Conservation (phyloP, 1,140 invertebrate genomes). For the Pygmarrhopalites habei region DNA sequence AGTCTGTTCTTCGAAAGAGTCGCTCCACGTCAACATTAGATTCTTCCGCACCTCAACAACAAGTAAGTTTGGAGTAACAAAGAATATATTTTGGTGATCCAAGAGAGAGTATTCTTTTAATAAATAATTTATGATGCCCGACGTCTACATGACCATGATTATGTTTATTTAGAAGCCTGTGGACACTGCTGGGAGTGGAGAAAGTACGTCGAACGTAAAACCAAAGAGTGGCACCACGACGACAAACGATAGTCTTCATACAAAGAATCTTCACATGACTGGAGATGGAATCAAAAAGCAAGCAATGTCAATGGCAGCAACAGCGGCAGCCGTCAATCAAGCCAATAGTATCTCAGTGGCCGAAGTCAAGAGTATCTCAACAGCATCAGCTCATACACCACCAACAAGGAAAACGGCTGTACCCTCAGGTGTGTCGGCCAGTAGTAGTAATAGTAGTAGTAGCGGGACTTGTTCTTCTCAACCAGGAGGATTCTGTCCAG, state of each 20-base stretch:
- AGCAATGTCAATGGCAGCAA: neutral
- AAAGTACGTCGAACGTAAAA: neutral
- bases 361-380: neutral
- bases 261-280: neutral
- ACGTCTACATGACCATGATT: too few species aligned
- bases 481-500: constrained; percentile 16
- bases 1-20: constrained; percentile 38
- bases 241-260: neutral
- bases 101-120: too few species aligned
- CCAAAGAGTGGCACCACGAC: neutral
- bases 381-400: neutral
- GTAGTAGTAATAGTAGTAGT: neutral
- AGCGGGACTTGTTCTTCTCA: neutral
- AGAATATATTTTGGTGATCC: too few species aligned
- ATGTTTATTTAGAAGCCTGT: constrained; percentile 7
- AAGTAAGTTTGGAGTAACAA: too few species aligned
- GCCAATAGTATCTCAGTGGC: neutral
- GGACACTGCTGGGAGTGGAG: neutral
- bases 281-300: constrained; percentile 6
- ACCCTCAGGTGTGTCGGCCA: neutral
- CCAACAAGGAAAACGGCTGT: neutral
- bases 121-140: too few species aligned
- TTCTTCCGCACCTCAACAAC: constrained; percentile 28
- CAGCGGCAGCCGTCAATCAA: neutral
- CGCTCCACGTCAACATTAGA: constrained; percentile 38